phyloP scores from a whole-genome alignment of 2,113 vertebrate genomes.

The Stigmatopora nigra region DNA sequence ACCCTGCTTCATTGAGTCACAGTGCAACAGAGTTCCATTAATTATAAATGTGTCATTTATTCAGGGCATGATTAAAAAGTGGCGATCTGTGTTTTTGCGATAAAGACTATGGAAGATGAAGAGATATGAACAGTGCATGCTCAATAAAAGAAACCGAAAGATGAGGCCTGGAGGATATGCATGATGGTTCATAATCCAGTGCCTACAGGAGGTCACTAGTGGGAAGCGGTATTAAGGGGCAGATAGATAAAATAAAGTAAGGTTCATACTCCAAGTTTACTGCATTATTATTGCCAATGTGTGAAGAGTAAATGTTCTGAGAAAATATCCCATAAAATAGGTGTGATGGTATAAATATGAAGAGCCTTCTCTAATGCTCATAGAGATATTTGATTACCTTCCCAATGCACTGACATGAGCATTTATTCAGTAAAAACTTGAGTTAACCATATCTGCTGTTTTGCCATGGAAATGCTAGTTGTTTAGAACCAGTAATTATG shows the following conservation, averaged over 20 bases:
- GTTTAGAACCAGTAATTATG: not conserved
- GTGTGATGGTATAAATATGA: slow-evolving; percentile 29
- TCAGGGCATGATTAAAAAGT: slow-evolving; percentile 68
- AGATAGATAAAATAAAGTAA: slow-evolving; percentile 15
- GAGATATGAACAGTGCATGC: slow-evolving; percentile 41
- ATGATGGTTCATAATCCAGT: slow-evolving; percentile 53
- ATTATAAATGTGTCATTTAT: slow-evolving; percentile 69
- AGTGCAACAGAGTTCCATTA: slow-evolving; percentile 53
- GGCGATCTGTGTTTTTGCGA: slow-evolving; percentile 57
- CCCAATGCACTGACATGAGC: slow-evolving; percentile 49
- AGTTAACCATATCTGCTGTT: slow-evolving; percentile 39
- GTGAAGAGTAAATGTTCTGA: slow-evolving; percentile 38
- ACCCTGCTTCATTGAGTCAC: slow-evolving; percentile 42
- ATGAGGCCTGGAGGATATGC: slow-evolving; percentile 38
- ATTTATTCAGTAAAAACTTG: slow-evolving; percentile 59
- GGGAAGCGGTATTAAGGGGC: slow-evolving; percentile 23
- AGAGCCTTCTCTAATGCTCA: slow-evolving; percentile 27
- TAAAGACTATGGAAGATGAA: slow-evolving; percentile 58
- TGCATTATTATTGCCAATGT: slow-evolving; percentile 23
- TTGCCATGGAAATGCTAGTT: slow-evolving; percentile 15
- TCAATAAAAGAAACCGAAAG: slow-evolving; percentile 34
- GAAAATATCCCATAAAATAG: slow-evolving; percentile 26
- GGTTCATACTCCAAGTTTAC: slow-evolving; percentile 17
- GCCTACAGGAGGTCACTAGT: slow-evolving; percentile 34
- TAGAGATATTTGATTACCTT: slow-evolving; percentile 34